Evolutionary conservation across 1,140 invertebrate species (phyloP).

Genomic region (Homalodisca vitripennis): DNA sequence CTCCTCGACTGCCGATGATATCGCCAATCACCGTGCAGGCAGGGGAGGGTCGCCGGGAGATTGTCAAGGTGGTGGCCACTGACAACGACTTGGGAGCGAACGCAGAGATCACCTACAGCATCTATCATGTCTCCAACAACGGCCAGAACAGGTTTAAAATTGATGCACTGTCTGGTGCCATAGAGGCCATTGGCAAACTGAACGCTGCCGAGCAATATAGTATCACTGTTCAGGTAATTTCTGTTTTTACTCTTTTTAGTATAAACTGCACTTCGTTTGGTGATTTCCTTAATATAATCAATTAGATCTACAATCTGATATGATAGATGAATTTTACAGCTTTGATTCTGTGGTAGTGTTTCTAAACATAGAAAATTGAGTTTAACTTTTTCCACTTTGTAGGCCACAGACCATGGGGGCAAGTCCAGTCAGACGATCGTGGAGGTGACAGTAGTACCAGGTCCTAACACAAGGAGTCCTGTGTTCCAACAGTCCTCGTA

Average conservation of each 20-base stretch:
- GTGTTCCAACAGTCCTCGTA: slow-evolving; percentile 76
- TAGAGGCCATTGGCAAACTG: slow-evolving; percentile 62
- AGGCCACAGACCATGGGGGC: slow-evolving; percentile 53
- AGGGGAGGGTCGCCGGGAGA: slow-evolving; percentile 69
- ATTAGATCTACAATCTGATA: too few species aligned
- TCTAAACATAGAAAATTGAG: too few species aligned
- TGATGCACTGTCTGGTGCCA: slow-evolving; percentile 72
- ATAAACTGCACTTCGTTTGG: too few species aligned
- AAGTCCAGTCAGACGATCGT: slow-evolving; percentile 70
- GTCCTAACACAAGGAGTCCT: slow-evolving; percentile 82
- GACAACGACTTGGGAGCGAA: slow-evolving; percentile 85
- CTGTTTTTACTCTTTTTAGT: background rate
- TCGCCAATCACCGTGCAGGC: slow-evolving; percentile 76
- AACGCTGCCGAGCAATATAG: slow-evolving; percentile 86
- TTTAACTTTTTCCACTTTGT: too few species aligned
- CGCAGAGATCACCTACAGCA: slow-evolving; percentile 76
- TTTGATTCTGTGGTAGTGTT: too few species aligned
- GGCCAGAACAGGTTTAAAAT: slow-evolving; percentile 83
- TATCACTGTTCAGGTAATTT: slow-evolving; percentile 78
- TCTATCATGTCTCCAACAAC: slow-evolving; percentile 88
- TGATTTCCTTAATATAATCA: too few species aligned
- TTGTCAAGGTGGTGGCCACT: slow-evolving; percentile 76
- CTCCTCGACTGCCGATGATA: slow-evolving; percentile 72
- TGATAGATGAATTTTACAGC: background rate
- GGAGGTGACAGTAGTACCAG: slow-evolving; percentile 75